These are phyloP conservation scores for Gobionotothen gibberifrons DNA, from an alignment of 2,797 vertebrate species.

Conservation along the genomic window DNA sequence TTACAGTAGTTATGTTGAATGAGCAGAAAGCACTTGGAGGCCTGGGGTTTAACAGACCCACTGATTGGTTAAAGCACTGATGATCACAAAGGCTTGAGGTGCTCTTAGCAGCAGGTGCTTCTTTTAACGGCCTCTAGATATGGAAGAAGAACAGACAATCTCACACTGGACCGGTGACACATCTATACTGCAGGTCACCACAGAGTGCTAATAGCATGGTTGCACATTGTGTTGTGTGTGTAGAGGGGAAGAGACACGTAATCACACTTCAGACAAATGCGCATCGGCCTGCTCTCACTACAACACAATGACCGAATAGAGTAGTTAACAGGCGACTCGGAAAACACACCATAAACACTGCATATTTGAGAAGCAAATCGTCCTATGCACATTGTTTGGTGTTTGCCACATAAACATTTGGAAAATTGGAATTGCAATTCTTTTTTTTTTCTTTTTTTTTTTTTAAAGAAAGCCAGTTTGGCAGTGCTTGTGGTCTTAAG, in stretches of 20 bases:
- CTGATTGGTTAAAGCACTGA: conserved; percentile 84
- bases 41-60: conserved; percentile 68
- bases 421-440: conserved; percentile 42
- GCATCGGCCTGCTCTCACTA: conserved; percentile 66
- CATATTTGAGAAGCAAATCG: conserved; percentile 67
- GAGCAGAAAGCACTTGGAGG: conserved; percentile 81
- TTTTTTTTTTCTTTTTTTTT: conserved; percentile 35
- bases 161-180: conserved; percentile 71
- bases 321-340: conserved; percentile 61
- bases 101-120: conserved; percentile 82
- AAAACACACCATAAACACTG: conserved; percentile 72
- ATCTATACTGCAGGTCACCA: conserved; percentile 71
- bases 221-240: conserved; percentile 62
- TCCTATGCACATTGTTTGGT: conserved; percentile 60
- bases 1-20: conserved; percentile 77
- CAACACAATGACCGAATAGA: conserved; percentile 66
- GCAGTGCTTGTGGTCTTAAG: conserved; percentile 72
- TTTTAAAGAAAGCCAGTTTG: conserved; percentile 65
- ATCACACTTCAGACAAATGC: conserved; percentile 72
- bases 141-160: conserved; percentile 72
- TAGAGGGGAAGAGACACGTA: conserved; percentile 55
- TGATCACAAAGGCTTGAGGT: conserved; percentile 84
- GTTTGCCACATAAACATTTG: conserved; percentile 72
- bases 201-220: conserved; percentile 74
- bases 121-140: conserved; percentile 75